These are phyloP conservation scores for Coluber constrictor DNA, from an alignment of 2,797 vertebrate genomes.

Conservation along the genomic window DNA sequence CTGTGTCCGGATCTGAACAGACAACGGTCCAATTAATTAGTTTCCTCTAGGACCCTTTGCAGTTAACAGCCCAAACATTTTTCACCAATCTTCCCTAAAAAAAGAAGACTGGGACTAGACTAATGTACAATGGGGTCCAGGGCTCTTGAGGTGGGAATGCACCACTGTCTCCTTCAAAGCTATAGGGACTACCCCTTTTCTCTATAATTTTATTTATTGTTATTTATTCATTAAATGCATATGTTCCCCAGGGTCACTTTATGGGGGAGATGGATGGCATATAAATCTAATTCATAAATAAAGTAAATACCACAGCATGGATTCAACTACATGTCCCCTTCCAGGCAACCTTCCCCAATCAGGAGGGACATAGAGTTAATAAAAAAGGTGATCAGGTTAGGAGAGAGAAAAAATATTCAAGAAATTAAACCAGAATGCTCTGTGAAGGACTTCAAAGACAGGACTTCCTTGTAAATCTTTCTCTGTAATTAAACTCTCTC, in stretches of 20 bases:
- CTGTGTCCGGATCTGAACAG: background rate
- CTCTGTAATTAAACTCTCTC: constrained; percentile 48
- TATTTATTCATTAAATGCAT: background rate
- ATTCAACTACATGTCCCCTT: background rate
- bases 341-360: background rate
- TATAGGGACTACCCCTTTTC: background rate
- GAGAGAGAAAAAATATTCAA: background rate
- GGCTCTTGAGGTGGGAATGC: background rate
- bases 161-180: background rate
- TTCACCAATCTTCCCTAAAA: background rate
- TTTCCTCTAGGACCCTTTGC: background rate
- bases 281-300: background rate
- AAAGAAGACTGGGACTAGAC: background rate
- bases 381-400: background rate
- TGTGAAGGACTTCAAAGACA: constrained; percentile 25
- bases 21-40: background rate
- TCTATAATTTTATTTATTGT: background rate
- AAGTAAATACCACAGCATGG: background rate
- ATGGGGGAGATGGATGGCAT: background rate
- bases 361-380: background rate
- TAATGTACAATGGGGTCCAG: background rate
- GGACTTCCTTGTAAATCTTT: constrained; percentile 28
- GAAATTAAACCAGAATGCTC: background rate
- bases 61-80: background rate
- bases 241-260: background rate